These are phyloP conservation scores for Trichogramma pretiosum DNA, from an alignment of 1,140 invertebrate genomes.

Conservation along the genomic window DNA sequence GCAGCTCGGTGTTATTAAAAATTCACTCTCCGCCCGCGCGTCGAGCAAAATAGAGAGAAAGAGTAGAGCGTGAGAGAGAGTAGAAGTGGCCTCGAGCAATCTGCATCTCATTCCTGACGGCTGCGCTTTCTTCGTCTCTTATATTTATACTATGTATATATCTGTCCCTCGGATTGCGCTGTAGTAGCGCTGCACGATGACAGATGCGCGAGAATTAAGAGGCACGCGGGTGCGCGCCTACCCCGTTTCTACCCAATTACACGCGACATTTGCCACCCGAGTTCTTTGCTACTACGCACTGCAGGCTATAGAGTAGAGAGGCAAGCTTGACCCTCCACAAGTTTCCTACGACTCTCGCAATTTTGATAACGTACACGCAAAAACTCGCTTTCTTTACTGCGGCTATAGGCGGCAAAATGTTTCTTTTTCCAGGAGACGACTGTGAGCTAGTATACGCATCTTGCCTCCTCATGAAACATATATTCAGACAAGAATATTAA, in stretches of 20 bases:
- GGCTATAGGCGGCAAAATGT: too few species aligned
- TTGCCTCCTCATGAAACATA: too few species aligned
- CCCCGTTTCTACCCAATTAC: slow-evolving; percentile 35
- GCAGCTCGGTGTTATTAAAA: slow-evolving; percentile 43
- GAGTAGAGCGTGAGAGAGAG: slow-evolving; percentile 22
- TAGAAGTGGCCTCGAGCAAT: slow-evolving; percentile 47
- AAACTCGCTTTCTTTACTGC: too few species aligned
- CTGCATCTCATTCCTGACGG: slow-evolving; percentile 45
- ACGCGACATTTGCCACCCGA: slow-evolving; percentile 25
- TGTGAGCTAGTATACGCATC: too few species aligned
- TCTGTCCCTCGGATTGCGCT: slow-evolving; percentile 13
- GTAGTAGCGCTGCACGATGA: not conserved
- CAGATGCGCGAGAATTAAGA: not conserved
- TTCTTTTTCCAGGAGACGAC: too few species aligned
- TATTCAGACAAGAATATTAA: too few species aligned
- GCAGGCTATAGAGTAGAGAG: slow-evolving; percentile 10
- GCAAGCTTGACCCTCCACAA: not conserved
- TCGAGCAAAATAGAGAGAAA: too few species aligned
- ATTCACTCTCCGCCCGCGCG: slow-evolving; percentile 40
- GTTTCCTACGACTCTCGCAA: too few species aligned
- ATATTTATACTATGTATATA: too few species aligned
- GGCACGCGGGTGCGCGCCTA: not conserved
- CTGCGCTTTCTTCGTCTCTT: not conserved
- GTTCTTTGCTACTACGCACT: not conserved
- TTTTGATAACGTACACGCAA: too few species aligned